Conservation (phyloP, 2,797 vertebrate genomes). For the Leptoclinus maculatus region DNA sequence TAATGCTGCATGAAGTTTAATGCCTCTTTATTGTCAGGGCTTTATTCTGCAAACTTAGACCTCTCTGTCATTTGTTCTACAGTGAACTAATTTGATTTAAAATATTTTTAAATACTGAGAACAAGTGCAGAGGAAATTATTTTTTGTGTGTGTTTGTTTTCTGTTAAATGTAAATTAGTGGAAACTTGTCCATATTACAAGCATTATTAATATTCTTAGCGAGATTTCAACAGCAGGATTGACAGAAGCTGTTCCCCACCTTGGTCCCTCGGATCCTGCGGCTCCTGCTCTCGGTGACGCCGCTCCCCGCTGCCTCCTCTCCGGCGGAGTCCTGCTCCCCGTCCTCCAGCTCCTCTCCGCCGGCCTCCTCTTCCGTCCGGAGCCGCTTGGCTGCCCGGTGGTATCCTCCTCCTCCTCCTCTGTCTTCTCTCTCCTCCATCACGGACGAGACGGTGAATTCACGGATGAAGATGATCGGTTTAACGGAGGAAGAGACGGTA, state of each 20-base stretch:
- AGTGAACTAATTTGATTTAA: background rate
- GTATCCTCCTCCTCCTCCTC: slow-evolving; percentile 33
- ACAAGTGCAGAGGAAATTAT: background rate
- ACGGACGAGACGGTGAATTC: background rate
- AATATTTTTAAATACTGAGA: background rate
- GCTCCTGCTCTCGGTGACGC: background rate
- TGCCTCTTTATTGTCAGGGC: background rate
- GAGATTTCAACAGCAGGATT: no score
- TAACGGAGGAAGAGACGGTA: slow-evolving; percentile 9
- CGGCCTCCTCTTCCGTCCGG: slow-evolving; percentile 37
- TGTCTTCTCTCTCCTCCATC: slow-evolving; percentile 69
- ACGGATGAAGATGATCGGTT: background rate
- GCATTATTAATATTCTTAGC: background rate
- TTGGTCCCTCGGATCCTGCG: slow-evolving; percentile 37
- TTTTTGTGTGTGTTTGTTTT: background rate
- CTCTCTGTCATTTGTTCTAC: background rate
- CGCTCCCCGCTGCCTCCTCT: slow-evolving; percentile 35
- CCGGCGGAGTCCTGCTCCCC: slow-evolving; percentile 37
- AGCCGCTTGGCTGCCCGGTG: slow-evolving; percentile 53
- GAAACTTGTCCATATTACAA: background rate
- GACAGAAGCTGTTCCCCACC: slow-evolving; percentile 27
- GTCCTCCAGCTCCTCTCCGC: slow-evolving; percentile 45
- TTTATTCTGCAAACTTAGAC: background rate
- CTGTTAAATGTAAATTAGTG: background rate
- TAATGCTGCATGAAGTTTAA: background rate